Percentiles rank a stretch among this genome's conserved stretches.
Conservation (phyloP, 2,113 vertebrate genomes). For the Chauna torquata region DNA sequence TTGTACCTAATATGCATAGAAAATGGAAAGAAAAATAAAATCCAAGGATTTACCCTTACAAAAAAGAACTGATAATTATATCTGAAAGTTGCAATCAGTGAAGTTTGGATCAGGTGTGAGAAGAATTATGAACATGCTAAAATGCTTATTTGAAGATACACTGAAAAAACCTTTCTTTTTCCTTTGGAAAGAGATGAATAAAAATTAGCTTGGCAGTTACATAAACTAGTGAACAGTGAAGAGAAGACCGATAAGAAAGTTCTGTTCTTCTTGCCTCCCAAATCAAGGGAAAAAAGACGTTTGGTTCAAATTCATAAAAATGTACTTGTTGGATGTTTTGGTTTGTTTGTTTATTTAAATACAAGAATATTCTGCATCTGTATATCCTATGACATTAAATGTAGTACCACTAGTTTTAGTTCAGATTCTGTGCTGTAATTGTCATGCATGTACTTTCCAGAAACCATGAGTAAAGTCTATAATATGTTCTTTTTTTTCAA, state of each 20-base stretch:
- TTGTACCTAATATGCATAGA: not conserved
- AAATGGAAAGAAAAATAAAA: not conserved
- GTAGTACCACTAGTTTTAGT: not conserved
- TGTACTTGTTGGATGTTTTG: not conserved
- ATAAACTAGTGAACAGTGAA: accelerated
- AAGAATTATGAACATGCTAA: not conserved
- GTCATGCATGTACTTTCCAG: not conserved
- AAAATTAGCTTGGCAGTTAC: not conserved
- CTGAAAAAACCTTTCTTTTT: not conserved
- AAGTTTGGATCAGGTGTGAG: not conserved
- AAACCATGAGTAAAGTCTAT: not conserved
- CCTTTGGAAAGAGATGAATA: not conserved
- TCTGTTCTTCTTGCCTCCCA: not conserved
- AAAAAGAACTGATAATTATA: not conserved
- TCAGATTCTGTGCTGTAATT: not conserved
- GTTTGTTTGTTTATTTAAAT: not conserved
- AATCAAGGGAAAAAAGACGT: not conserved
- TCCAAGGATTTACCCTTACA: accelerated
- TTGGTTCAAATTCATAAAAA: not conserved
- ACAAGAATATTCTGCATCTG: not conserved
- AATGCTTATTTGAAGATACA: not conserved
- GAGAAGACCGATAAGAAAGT: not conserved
- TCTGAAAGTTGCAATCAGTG: not conserved
- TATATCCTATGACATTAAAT: not conserved
- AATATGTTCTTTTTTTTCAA: not conserved